phyloP scores from a whole-genome alignment of 1,140 invertebrate genomes.

The Drosophila nigromelanica region DNA sequence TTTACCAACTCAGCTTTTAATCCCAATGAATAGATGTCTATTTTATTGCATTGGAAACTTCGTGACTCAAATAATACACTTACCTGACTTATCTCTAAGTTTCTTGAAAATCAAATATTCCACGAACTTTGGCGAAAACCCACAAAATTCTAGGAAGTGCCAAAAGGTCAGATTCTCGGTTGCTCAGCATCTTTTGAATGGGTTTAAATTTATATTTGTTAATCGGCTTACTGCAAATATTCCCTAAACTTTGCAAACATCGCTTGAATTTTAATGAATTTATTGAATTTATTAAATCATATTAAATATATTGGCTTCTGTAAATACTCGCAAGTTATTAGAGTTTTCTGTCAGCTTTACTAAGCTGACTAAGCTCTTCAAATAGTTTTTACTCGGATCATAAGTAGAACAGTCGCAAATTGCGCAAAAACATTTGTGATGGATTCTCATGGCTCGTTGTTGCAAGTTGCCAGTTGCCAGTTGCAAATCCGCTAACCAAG shows the following conservation, averaged over 20 bases:
- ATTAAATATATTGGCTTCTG: neutral
- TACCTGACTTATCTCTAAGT: too few species aligned
- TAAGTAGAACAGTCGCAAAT: conserved; percentile 19
- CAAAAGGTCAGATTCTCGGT: neutral
- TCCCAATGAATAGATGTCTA: too few species aligned
- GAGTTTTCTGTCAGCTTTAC: neutral
- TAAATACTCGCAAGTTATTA: neutral
- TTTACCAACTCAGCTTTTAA: too few species aligned
- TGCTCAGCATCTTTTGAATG: neutral
- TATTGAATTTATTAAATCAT: neutral
- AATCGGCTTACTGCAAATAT: neutral
- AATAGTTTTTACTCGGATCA: conserved; percentile 29
- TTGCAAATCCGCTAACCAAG: conserved; percentile 37
- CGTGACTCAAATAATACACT: too few species aligned
- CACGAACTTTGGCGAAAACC: neutral
- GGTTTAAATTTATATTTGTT: too few species aligned
- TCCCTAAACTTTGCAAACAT: neutral
- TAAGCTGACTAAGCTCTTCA: conserved; percentile 29
- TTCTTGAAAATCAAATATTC: neutral
- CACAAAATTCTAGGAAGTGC: too few species aligned
- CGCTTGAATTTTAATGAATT: neutral
- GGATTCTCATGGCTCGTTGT: conserved; percentile 17
- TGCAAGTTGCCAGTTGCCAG: conserved; percentile 28
- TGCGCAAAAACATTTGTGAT: conserved; percentile 27
- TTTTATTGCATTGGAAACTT: too few species aligned